These are phyloP conservation scores for Sylvia borin DNA, from an alignment of 2,797 vertebrate genomes.

Conservation along the genomic window DNA sequence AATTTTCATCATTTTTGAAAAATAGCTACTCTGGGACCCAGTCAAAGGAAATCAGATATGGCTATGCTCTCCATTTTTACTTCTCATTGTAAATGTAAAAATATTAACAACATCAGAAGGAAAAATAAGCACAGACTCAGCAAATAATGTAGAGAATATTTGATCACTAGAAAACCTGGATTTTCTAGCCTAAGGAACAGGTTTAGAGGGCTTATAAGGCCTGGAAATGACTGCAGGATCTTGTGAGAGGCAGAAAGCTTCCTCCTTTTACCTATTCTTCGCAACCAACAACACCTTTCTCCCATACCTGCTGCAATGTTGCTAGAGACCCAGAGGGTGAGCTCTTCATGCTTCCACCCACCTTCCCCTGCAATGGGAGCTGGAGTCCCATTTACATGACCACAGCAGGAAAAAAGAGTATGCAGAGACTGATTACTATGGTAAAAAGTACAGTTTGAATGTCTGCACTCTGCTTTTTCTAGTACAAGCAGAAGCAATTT, in stretches of 20 bases:
- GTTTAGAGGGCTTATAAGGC: neutral
- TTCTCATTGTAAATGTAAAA: neutral
- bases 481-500: neutral
- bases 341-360: neutral
- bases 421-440: neutral
- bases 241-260: neutral
- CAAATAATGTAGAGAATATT: neutral
- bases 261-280: neutral
- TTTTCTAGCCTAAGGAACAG: neutral
- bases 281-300: neutral
- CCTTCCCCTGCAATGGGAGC: neutral
- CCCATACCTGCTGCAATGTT: neutral
- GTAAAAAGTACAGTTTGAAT: neutral
- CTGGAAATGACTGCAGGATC: neutral
- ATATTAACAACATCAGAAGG: neutral
- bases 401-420: neutral
- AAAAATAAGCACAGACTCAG: neutral
- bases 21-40: neutral
- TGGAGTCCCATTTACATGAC: rapidly evolving
- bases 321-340: neutral
- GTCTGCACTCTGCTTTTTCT: neutral
- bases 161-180: neutral
- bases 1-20: neutral
- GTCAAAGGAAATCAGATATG: neutral
- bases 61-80: neutral